Percentiles rank a stretch among this genome's conserved stretches.
phyloP scores from a whole-genome alignment of 2,888 invertebrate genomes.

The Temnothorax ravouxi region DNA sequence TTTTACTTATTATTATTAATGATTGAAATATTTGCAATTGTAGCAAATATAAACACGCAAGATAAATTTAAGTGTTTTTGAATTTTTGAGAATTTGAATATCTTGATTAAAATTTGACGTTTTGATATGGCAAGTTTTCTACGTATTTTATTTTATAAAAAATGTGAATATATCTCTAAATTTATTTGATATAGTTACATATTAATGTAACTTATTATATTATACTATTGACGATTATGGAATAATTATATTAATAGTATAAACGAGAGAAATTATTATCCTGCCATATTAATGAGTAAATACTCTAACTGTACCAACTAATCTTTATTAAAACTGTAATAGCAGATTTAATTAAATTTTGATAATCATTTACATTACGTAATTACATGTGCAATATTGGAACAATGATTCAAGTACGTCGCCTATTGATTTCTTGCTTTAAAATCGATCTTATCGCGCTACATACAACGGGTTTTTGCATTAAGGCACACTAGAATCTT shows the following conservation, averaged over 20 bases:
- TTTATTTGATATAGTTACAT: neutral
- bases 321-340: conserved; percentile 38
- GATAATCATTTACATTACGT: neutral
- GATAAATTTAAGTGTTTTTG: neutral
- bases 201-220: conserved; percentile 10
- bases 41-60: neutral
- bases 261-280: conserved; percentile 12
- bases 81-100: neutral
- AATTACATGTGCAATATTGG: conserved; percentile 7
- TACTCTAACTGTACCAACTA: conserved; percentile 20
- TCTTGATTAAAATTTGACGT: neutral
- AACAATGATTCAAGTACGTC: neutral
- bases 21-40: conserved; percentile 22
- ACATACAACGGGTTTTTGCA: neutral
- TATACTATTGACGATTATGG: conserved; percentile 7
- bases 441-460: neutral
- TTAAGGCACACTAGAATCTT: neutral
- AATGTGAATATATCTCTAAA: conserved; percentile 6
- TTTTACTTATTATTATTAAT: neutral
- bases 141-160: neutral
- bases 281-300: conserved; percentile 34
- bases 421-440: neutral
- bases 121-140: neutral
- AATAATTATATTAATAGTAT: conserved; percentile 41
- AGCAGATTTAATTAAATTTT: conserved; percentile 43